Percentiles rank a stretch among this genome's conserved stretches.
Evolutionary conservation across 2,797 vertebrate genomes (phyloP).

Genomic region (Cacajao melanocephalus): DNA sequence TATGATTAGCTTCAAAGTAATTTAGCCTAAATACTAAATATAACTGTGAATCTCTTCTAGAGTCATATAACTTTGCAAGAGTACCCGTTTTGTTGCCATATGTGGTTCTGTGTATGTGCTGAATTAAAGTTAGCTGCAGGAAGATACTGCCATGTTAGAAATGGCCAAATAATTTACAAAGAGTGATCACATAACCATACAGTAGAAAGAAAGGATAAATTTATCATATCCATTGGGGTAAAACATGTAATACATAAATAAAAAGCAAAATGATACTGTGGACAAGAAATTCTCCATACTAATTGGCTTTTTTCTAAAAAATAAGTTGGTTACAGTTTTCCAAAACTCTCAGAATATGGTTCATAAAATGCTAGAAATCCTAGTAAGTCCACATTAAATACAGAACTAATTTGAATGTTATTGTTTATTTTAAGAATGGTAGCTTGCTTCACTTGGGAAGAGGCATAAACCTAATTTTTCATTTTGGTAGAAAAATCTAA

Average conservation of each 20-base stretch:
- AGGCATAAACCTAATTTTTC: slow-evolving; percentile 4
- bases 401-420: slow-evolving; percentile 22
- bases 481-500: slow-evolving; percentile 24
- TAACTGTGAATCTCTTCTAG: not conserved
- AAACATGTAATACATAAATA: not conserved
- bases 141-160: not conserved
- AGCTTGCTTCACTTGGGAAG: slow-evolving; percentile 49
- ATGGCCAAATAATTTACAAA: not conserved
- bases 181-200: not conserved
- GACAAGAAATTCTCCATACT: not conserved
- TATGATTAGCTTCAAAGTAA: not conserved
- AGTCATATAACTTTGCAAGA: not conserved
- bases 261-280: slow-evolving; percentile 6
- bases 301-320: not conserved
- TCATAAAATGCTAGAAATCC: slow-evolving; percentile 34
- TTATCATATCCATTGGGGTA: not conserved
- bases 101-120: not conserved
- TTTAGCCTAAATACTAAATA: not conserved
- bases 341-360: not conserved
- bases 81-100: not conserved
- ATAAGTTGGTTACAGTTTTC: not conserved
- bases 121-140: not conserved
- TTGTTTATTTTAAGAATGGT: slow-evolving; percentile 29
- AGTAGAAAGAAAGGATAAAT: not conserved
- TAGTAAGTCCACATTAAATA: not conserved